Evolutionary conservation across 1,140 invertebrate species (phyloP).

Genomic region (Psix sp.): DNA sequence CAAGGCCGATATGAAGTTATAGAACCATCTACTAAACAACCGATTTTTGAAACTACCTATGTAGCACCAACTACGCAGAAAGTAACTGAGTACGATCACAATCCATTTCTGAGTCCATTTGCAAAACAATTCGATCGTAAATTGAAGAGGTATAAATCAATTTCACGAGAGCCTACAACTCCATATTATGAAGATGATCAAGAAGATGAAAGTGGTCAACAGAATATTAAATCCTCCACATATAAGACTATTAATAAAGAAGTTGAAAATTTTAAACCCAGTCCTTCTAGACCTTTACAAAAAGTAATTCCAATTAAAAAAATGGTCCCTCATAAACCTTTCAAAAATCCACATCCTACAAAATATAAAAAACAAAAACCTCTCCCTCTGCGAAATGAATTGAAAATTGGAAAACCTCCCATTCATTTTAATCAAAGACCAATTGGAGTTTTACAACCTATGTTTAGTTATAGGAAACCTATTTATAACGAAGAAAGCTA

Average conservation of each 20-base stretch:
- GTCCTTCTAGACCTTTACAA: background rate
- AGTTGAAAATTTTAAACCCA: background rate
- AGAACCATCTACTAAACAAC: slow-evolving; percentile 13
- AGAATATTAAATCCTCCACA: background rate
- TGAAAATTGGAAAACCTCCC: slow-evolving; percentile 34
- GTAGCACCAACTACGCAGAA: slow-evolving; percentile 15
- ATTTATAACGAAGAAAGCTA: background rate
- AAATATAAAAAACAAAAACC: slow-evolving; percentile 21
- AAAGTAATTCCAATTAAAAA: background rate
- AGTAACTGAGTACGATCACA: slow-evolving; percentile 38
- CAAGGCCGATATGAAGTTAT: no score
- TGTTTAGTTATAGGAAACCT: slow-evolving; percentile 16
- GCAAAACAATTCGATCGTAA: slow-evolving; percentile 38
- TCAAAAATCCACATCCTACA: slow-evolving; percentile 1
- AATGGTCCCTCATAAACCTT: slow-evolving; percentile 14
- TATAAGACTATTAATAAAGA: background rate
- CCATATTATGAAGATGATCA: no score
- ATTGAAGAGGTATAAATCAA: slow-evolving; percentile 31
- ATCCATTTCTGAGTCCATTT: slow-evolving; percentile 49
- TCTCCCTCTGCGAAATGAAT: slow-evolving; percentile 3
- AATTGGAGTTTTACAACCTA: no score
- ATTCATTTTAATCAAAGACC: no score
- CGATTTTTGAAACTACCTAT: slow-evolving; percentile 18
- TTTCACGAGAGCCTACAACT: slow-evolving; percentile 23
- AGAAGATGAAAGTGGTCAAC: background rate